phyloP scores from a whole-genome alignment of 1,140 invertebrate species.

The Dendroctonus ponderosae region DNA sequence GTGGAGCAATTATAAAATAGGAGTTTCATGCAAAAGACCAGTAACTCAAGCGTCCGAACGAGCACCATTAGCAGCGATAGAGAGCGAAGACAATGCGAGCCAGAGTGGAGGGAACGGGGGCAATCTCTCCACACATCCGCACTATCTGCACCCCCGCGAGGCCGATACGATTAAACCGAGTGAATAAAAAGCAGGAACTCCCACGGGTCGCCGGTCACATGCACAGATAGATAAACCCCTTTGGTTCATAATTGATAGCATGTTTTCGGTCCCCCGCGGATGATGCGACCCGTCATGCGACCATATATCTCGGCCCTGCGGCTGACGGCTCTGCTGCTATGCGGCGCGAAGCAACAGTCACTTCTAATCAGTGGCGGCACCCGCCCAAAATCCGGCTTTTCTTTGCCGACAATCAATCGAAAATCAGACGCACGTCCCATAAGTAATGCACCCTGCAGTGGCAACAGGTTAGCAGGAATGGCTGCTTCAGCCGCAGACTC shows the following conservation, averaged over 20 bases:
- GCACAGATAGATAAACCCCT: conserved; percentile 25
- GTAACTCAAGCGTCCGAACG: too few relatives aligned
- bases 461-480: conserved; percentile 10
- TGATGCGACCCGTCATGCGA: conserved; percentile 20
- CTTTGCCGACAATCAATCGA: too few relatives aligned
- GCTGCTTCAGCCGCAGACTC: conserved; percentile 13
- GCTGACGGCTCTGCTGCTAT: conserved; percentile 15
- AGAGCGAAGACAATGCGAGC: too few relatives aligned
- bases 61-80: too few relatives aligned
- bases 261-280: conserved; percentile 19
- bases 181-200: conserved; percentile 10
- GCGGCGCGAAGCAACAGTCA: conserved; percentile 20
- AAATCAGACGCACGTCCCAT: too few relatives aligned
- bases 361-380: conserved; percentile 3
- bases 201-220: conserved; percentile 7
- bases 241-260: conserved; percentile 20
- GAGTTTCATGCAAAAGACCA: too few relatives aligned
- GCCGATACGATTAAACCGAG: conserved; percentile 13
- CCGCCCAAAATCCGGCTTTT: neutral
- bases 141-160: neutral
- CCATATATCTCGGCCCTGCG: conserved; percentile 19
- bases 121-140: neutral
- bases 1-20: too few relatives aligned
- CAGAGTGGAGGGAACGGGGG: too few relatives aligned
- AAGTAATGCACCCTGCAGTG: neutral